A percentile compares a stretch with the other conserved stretches of the same genome.
phyloP scores from a whole-genome alignment of 2,888 invertebrate genomes.

The Sthenelais limicola region DNA sequence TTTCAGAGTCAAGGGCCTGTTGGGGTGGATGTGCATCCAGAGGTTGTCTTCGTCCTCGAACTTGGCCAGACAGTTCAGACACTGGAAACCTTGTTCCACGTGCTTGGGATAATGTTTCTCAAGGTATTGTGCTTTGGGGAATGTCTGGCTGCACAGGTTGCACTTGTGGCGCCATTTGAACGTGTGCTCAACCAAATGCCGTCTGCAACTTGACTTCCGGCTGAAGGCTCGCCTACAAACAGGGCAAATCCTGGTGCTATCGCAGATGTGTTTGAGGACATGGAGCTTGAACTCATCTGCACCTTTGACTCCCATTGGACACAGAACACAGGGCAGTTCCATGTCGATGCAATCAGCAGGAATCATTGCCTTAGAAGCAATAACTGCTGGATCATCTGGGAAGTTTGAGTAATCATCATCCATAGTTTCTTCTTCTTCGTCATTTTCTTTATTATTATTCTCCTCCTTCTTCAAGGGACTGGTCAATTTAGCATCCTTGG shows the following conservation, averaged over 20 bases:
- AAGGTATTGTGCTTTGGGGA: background rate
- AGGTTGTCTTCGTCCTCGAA: background rate
- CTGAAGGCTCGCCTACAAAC: constrained; percentile 32
- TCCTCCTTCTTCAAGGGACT: background rate
- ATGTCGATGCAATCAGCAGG: constrained; percentile 7
- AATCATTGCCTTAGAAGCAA: background rate
- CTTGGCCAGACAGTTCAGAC: constrained; percentile 6
- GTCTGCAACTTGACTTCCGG: constrained; percentile 25
- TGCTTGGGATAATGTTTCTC: constrained; percentile 11
- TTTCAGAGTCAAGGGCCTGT: background rate
- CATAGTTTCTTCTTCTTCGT: background rate
- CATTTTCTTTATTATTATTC: background rate
- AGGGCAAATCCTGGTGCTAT: constrained; percentile 19
- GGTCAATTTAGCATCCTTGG: background rate
- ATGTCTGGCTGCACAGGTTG: constrained; percentile 26
- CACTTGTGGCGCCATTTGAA: constrained; percentile 30
- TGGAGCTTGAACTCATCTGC: constrained; percentile 30
- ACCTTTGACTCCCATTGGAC: constrained; percentile 12
- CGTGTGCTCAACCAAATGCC: constrained; percentile 21
- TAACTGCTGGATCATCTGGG: background rate
- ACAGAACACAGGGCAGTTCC: constrained; percentile 18
- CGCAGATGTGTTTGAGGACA: constrained; percentile 25
- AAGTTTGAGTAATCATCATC: background rate
- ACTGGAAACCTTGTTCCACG: constrained; percentile 15
- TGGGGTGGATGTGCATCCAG: constrained; percentile 8